phyloP scores from a whole-genome alignment of 2,888 invertebrate genomes.

The Dryobota labecula region DNA sequence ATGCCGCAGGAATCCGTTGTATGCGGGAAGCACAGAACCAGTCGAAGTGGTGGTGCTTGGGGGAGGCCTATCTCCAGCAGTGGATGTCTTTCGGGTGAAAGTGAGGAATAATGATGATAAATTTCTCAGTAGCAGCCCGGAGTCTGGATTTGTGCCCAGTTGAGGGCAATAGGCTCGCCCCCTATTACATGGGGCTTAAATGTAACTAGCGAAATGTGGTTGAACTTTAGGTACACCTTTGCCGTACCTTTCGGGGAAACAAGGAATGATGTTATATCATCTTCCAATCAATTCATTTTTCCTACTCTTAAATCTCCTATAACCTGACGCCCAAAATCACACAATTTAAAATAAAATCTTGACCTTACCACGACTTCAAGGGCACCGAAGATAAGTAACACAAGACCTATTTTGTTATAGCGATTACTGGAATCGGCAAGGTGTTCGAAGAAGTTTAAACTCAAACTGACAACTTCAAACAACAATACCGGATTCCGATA shows the following conservation, averaged over 20 bases:
- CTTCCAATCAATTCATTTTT: not conserved
- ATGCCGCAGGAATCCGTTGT: too few species aligned
- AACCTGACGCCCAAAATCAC: not conserved
- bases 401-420: constrained; percentile 19
- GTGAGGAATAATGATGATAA: too few species aligned
- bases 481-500: not conserved
- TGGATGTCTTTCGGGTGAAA: too few species aligned
- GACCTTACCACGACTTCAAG: constrained; percentile 44
- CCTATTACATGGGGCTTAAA: not conserved
- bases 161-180: not conserved
- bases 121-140: not conserved
- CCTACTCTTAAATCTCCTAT: not conserved
- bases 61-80: too few species aligned
- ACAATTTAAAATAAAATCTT: constrained; percentile 34
- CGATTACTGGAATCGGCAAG: constrained; percentile 32
- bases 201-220: not conserved
- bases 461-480: constrained; percentile 8
- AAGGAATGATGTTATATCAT: not conserved
- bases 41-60: too few species aligned
- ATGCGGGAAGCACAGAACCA: too few species aligned
- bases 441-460: constrained; percentile 1
- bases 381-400: constrained; percentile 25
- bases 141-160: not conserved
- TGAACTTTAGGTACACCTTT: not conserved
- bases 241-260: not conserved